These are phyloP conservation scores for Drosophila lacertosa DNA, from an alignment of 1,140 invertebrate species.

Conservation along the genomic window DNA sequence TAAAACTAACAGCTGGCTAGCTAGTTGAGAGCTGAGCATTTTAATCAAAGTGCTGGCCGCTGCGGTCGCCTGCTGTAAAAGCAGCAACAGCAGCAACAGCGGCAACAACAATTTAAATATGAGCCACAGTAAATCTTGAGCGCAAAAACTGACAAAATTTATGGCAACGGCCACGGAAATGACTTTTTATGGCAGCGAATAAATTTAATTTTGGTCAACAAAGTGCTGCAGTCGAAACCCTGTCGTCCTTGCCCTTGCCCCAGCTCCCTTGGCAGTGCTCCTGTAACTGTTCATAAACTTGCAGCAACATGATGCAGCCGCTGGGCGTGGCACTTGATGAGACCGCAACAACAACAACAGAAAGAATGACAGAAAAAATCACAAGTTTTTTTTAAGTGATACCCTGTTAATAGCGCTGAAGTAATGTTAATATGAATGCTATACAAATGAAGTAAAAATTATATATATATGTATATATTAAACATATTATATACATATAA, in stretches of 20 bases:
- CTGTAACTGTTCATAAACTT: slow-evolving; percentile 62
- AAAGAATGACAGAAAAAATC: background rate
- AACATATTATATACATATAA: no score
- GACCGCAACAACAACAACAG: slow-evolving; percentile 13
- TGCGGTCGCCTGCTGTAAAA: slow-evolving; percentile 52
- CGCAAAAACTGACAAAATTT: slow-evolving; percentile 77
- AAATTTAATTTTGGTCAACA: slow-evolving; percentile 83
- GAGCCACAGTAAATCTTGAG: slow-evolving; percentile 76
- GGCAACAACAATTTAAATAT: slow-evolving; percentile 73
- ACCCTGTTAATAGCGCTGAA: background rate
- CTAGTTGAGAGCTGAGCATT: slow-evolving; percentile 58
- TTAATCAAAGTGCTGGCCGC: slow-evolving; percentile 68
- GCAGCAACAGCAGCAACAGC: slow-evolving; percentile 45
- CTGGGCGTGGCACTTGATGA: slow-evolving; percentile 62
- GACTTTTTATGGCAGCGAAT: slow-evolving; percentile 79
- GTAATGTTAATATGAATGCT: no score
- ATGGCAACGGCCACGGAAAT: slow-evolving; percentile 76
- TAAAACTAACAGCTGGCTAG: slow-evolving; percentile 31
- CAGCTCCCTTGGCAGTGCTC: background rate
- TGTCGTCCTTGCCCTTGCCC: background rate
- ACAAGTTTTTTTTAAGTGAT: no score
- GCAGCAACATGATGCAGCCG: slow-evolving; percentile 32
- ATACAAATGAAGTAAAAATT: no score
- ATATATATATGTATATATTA: no score
- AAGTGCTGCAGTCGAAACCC: slow-evolving; percentile 51